phyloP scores from a whole-genome alignment of 2,888 invertebrate genomes.

The Drosophila borborema region DNA sequence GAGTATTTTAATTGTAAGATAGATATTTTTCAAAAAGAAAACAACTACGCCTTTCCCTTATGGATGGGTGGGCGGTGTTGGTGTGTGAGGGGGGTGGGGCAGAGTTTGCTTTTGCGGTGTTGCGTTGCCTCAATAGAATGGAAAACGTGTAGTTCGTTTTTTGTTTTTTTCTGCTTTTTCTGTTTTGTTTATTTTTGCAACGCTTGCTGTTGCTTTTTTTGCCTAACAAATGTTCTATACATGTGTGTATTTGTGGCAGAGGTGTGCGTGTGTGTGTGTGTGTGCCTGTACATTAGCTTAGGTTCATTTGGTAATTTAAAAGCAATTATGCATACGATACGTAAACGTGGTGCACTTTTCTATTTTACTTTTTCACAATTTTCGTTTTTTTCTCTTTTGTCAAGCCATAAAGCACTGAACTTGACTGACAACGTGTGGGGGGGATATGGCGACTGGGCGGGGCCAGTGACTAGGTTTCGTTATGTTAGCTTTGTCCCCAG shows the following conservation, averaged over 20 bases:
- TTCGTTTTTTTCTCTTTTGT: slow-evolving; percentile 3
- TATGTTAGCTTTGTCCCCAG: slow-evolving; percentile 44
- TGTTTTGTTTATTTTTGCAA: slow-evolving; percentile 57
- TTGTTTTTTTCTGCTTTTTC: background rate
- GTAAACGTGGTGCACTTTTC: slow-evolving; percentile 31
- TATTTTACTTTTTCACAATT: slow-evolving; percentile 9
- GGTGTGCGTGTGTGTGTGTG: slow-evolving; percentile 5
- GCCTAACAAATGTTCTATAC: background rate
- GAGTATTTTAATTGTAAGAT: background rate
- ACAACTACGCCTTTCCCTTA: background rate
- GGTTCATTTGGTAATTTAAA: slow-evolving; percentile 58
- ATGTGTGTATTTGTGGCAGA: no score
- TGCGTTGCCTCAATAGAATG: slow-evolving; percentile 42
- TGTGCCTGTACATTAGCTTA: slow-evolving; percentile 19
- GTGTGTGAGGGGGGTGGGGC: background rate
- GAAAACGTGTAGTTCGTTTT: slow-evolving; percentile 9
- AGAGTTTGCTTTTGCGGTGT: slow-evolving; percentile 9
- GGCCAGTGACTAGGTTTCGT: background rate
- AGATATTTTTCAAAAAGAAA: background rate
- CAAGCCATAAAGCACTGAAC: slow-evolving; percentile 11
- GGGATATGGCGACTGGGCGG: background rate
- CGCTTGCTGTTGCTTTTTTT: slow-evolving; percentile 15
- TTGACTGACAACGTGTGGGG: slow-evolving; percentile 4
- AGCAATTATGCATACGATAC: slow-evolving; percentile 67
- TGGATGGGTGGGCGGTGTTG: background rate